These are phyloP conservation scores for Ceramica pisi DNA, from an alignment of 2,888 invertebrate genomes.

Conservation along the genomic window DNA sequence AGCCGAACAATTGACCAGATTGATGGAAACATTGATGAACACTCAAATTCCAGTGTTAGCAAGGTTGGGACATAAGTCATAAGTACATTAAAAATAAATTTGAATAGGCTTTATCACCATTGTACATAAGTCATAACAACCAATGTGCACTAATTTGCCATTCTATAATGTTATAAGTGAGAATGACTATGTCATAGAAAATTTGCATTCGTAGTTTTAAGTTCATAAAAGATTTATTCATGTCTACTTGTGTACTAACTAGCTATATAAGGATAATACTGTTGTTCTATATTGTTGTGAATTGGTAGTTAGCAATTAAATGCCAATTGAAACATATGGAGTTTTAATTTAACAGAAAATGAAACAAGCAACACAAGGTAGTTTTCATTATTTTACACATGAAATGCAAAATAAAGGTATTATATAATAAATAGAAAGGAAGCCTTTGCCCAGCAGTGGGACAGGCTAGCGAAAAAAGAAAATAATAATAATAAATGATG, in stretches of 20 bases:
- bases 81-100: slow-evolving; percentile 48
- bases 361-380: slow-evolving; percentile 42
- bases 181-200: slow-evolving; percentile 29
- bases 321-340: slow-evolving; percentile 55
- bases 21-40: slow-evolving; percentile 67
- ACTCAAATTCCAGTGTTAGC: slow-evolving; percentile 77
- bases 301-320: slow-evolving; percentile 60
- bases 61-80: slow-evolving; percentile 82
- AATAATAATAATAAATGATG: background rate
- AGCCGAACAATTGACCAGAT: slow-evolving; percentile 48
- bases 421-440: background rate
- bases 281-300: slow-evolving; percentile 45
- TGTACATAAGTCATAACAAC: slow-evolving; percentile 37
- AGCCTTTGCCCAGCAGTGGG: too few species aligned
- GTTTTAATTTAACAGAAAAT: slow-evolving; percentile 63
- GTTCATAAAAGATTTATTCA: slow-evolving; percentile 21
- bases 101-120: slow-evolving; percentile 6
- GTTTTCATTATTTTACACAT: slow-evolving; percentile 34
- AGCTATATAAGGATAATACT: slow-evolving; percentile 38
- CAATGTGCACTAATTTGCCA: slow-evolving; percentile 33
- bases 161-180: slow-evolving; percentile 26
- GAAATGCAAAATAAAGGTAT: slow-evolving; percentile 41
- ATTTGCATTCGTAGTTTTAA: slow-evolving; percentile 48
- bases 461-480: too few species aligned
- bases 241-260: slow-evolving; percentile 50